phyloP scores from a whole-genome alignment of 2,888 invertebrate genomes.

The Amblyjoppa fuscipennis region DNA sequence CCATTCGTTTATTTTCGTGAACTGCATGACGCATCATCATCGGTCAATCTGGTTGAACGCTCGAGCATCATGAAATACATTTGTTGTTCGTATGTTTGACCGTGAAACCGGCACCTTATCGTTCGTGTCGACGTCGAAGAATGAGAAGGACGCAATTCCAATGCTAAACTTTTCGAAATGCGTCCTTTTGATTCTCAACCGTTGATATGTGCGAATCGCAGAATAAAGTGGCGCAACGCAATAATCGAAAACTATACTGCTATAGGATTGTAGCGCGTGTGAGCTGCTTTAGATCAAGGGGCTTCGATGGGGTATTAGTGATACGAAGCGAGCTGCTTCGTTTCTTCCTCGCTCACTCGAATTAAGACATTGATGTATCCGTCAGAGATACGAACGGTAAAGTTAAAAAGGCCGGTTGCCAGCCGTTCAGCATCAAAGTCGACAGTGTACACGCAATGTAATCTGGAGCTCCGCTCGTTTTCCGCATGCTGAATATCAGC shows the following conservation, averaged over 20 bases:
- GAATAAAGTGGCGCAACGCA: conserved; percentile 11
- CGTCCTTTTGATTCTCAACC: no score
- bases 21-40: conserved; percentile 30
- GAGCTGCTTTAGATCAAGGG: conserved; percentile 46
- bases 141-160: no score
- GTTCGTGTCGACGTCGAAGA: background rate
- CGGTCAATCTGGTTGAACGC: conserved; percentile 13
- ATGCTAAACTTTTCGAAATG: no score
- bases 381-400: conserved; percentile 33
- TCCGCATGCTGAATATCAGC: background rate
- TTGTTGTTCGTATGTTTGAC: conserved; percentile 26
- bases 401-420: conserved; percentile 38
- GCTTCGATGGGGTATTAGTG: conserved; percentile 26
- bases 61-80: conserved; percentile 54
- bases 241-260: conserved; percentile 1
- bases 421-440: conserved; percentile 55
- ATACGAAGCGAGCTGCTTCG: conserved; percentile 42
- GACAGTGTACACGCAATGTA: conserved; percentile 1
- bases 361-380: conserved; percentile 57
- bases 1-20: conserved; percentile 1
- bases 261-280: conserved; percentile 4
- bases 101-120: background rate
- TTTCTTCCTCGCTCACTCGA: conserved; percentile 52
- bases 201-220: conserved; percentile 2
- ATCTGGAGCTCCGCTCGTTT: conserved; percentile 5